Base-by-base conservation (phyloP, 2,797 vertebrate genomes). In the Hippoglossus hippoglossus region DNA sequence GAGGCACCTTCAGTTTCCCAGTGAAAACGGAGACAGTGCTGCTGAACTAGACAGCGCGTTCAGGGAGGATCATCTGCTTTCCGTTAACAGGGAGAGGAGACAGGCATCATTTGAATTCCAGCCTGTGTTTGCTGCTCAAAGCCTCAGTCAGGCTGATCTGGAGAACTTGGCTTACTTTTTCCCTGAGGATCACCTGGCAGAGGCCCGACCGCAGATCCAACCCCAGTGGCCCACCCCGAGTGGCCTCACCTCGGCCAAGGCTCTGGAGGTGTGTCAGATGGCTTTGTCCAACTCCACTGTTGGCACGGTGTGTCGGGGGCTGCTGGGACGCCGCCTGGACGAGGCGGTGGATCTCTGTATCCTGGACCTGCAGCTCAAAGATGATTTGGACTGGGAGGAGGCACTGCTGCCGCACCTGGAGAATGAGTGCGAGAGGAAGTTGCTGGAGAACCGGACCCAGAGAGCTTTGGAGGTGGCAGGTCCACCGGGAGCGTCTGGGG, bases 361-460 rank as follows among this genome's bases (percentile, higher is more conserved):
- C 41, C 75, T 92, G 83, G 95, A 95, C 81, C 87, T 95, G 80
- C 94, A 95, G 81, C 89, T 95, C 36, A 96, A 96, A 85, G 94
- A 96, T 21, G 94, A 94, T 0, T 70, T 93, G 80, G 82, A 73
- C 21, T 94, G 93, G 95, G 93, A 85, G 60, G 89, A 89, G 34
- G 91, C 86, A 0, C 81, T 94, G 76, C 52, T 87, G 60, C 86
- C 94, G 0, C 94, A 95, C 75, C 83, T 96, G 84, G 95, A 96
- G 84, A 97, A 96, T 0, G 94, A 96, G 69, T 96, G 95, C 16
- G 95, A 96, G 90, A 89, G 94, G 51, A 91, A 84, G 79, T 78
- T 95, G 66, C 28, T 96, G 69, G 94, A 91, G 31, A 93, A 84
- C 71, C 79, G 90, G 26, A 91, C 86, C 0, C 66, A 70, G n/a